These are phyloP conservation scores for Montipora efflorescens DNA, from an alignment of 64 coral and sea anemone genomes.

Conservation along the genomic window DNA sequence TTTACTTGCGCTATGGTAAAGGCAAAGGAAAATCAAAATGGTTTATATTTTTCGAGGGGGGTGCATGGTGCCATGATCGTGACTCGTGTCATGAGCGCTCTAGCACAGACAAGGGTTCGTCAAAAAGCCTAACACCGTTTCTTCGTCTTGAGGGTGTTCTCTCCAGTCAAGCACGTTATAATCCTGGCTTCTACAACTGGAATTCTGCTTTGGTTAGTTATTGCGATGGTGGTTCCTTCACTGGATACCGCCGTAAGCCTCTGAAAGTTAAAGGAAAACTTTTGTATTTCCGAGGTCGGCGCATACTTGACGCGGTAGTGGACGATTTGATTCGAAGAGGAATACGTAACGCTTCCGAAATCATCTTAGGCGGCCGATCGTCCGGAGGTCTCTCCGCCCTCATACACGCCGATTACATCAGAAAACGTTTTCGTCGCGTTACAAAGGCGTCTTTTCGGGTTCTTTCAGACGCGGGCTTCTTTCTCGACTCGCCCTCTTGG, in stretches of 20 bases:
- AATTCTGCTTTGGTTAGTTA: constrained; percentile 28
- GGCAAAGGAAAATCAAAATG: constrained; percentile 29
- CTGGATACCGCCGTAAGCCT: constrained; percentile 18
- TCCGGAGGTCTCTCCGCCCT: constrained; percentile 52
- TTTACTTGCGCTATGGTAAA: constrained; percentile 37
- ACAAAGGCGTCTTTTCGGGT: constrained; percentile 44
- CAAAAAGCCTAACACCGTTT: background rate
- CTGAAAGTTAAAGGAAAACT: constrained; percentile 12
- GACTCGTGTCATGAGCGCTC: constrained; percentile 7
- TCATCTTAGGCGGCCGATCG: constrained; percentile 57
- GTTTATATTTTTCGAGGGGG: constrained; percentile 66
- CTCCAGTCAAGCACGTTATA: constrained; percentile 10
- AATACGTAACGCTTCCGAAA: constrained; percentile 36
- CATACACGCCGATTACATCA: constrained; percentile 56
- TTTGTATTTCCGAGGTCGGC: constrained; percentile 40
- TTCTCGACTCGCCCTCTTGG: constrained; percentile 18
- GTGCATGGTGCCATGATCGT: constrained; percentile 51
- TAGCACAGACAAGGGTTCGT: constrained; percentile 32
- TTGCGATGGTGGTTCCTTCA: constrained; percentile 59
- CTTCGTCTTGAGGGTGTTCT: constrained; percentile 39
- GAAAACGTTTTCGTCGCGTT: background rate
- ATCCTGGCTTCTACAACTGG: constrained; percentile 57
- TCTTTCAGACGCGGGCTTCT: constrained; percentile 55
- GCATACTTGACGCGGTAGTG: constrained; percentile 31
- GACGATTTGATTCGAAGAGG: constrained; percentile 53